Evolutionary conservation across 2,888 invertebrate species (phyloP), one percentile per base, ranked within the genome.

Genomic region (Camponotus fellah): DNA sequence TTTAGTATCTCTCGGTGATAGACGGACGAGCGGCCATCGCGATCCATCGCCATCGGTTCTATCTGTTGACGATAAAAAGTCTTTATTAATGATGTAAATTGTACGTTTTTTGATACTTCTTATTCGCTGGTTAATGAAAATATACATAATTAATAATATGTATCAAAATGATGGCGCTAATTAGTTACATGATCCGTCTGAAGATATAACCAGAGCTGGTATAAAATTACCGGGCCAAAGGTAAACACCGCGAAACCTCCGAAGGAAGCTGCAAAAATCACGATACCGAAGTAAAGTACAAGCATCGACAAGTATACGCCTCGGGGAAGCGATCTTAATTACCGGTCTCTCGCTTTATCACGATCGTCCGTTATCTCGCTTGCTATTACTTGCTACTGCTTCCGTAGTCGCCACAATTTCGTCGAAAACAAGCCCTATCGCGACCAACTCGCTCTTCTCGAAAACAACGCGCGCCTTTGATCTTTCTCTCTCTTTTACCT

Each of bases 391-490:
- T 71, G n/a, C 82, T 17, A 34, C 17, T 43, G 21, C 58, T 34
- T 37, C 58, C 34, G 3, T 32, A 12, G 8, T 2, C 26, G 2
- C 26, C 43, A 21, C 14, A 21, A 68, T 64, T 83, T 71, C 66
- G 21, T 32, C 81, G 49, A 77, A 75, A 56, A 60, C 79, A 53
- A 49, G 84, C 68, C 72, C 79, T 72, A 80, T 82, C 80, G 66
- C 62, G 71, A 32, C 26, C 74, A 82, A 85, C 90, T 81, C 77
- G 82, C 53, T 40, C 62, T 83, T 68, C 65, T 32, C 62, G 76
- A 69, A 83, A 90, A 90, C 85, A 86, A 69, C 76, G 37, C 32
- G 68, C 9, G 79, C 86, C 82, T 89, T 90, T 90, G 89, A 89
- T 90, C 75, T 75, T 21, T 17, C 53, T 64, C 26, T 65, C 37